Evolutionary conservation across 2,888 invertebrate genomes (phyloP).

Genomic region (Cabera pusaria): DNA sequence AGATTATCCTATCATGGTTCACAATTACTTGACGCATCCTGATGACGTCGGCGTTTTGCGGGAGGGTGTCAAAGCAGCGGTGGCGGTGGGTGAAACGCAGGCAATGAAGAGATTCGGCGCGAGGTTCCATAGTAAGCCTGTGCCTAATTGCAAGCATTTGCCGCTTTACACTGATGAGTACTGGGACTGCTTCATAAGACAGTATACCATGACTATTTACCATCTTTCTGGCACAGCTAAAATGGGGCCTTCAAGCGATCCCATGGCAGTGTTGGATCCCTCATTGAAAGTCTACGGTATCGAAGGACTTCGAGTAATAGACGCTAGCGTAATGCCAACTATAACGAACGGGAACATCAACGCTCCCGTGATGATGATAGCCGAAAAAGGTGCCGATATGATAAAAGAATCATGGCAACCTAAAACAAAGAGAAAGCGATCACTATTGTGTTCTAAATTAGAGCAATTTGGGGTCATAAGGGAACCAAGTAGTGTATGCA

Average conservation of each 20-base stretch:
- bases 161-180: conserved; percentile 92
- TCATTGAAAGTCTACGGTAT: conserved; percentile 90
- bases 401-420: conserved; percentile 88
- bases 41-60: conserved; percentile 92
- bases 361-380: conserved; percentile 94
- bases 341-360: conserved; percentile 95
- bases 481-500: conserved; percentile 42
- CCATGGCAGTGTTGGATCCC: conserved; percentile 92
- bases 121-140: conserved; percentile 87
- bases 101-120: conserved; percentile 92
- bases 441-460: conserved; percentile 48
- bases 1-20: conserved; percentile 93
- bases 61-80: conserved; percentile 93
- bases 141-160: conserved; percentile 93
- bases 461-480: conserved; percentile 42
- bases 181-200: conserved; percentile 92
- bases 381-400: conserved; percentile 92
- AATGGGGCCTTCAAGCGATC: conserved; percentile 91
- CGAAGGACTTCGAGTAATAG: conserved; percentile 90
- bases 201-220: conserved; percentile 94
- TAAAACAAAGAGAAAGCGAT: conserved; percentile 49
- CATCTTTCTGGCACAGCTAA: conserved; percentile 93
- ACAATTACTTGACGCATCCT: conserved; percentile 95
- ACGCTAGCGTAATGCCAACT: conserved; percentile 94
- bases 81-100: conserved; percentile 91